Conservation (phyloP, 2,113 vertebrate genomes). For the Mirza zaza region DNA sequence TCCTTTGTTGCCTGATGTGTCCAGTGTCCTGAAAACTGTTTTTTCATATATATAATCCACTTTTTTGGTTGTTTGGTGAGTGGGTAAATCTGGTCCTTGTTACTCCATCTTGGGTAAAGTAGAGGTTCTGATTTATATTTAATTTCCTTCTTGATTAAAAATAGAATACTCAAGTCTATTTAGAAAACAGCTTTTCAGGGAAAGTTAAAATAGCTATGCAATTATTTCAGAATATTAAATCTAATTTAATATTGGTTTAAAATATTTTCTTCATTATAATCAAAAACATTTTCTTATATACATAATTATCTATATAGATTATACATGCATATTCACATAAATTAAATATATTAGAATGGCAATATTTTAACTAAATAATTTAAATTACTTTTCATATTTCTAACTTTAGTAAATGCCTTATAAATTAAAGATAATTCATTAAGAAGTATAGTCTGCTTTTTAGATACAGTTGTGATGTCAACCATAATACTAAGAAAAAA, state of each 20-base stretch:
- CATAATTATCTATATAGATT: slow-evolving; percentile 31
- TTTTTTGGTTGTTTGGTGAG: neutral
- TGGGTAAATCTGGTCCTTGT: neutral
- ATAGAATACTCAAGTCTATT: neutral
- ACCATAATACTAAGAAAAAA: neutral
- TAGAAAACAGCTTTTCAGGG: neutral
- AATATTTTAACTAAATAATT: slow-evolving; percentile 67
- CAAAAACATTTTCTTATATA: neutral
- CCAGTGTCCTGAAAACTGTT: no score
- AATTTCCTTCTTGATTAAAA: neutral
- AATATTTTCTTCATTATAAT: neutral
- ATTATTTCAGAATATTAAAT: neutral
- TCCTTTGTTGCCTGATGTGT: no score
- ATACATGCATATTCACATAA: slow-evolving; percentile 4
- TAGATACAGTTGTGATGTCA: neutral
- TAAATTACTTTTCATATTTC: slow-evolving; percentile 62
- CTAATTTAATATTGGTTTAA: neutral
- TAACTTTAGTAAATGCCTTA: slow-evolving; percentile 52
- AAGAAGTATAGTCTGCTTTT: neutral
- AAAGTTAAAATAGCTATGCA: slow-evolving; percentile 22
- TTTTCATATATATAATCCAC: no score
- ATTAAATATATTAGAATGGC: slow-evolving; percentile 34
- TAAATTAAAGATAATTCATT: slow-evolving; percentile 65
- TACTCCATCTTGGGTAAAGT: neutral
- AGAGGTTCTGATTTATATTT: neutral